phyloP scores from a whole-genome alignment of 2,113 vertebrate species.

The Bos taurus region DNA sequence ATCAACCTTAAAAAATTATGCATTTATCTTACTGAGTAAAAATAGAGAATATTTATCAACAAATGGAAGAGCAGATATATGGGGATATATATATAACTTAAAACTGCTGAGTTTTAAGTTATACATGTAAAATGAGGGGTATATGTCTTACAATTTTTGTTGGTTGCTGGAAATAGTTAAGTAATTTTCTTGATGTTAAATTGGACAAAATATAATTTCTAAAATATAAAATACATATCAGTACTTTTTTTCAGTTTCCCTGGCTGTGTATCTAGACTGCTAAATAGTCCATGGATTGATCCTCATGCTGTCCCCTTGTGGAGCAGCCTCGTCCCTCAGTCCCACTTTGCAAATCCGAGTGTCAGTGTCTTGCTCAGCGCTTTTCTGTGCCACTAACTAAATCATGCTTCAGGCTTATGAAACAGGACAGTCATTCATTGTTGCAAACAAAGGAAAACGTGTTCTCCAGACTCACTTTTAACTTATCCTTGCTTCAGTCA shows the following conservation, averaged over 20 bases:
- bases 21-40: neutral
- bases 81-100: neutral
- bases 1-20: neutral
- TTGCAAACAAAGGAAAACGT: neutral
- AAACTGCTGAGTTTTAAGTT: neutral
- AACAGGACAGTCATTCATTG: neutral
- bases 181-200: neutral
- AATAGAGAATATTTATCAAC: neutral
- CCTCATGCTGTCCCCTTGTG: neutral
- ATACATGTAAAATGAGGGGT: neutral
- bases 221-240: neutral
- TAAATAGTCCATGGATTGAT: neutral
- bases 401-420: neutral
- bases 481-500: neutral
- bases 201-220: neutral
- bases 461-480: neutral
- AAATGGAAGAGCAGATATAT: neutral
- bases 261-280: neutral
- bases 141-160: neutral
- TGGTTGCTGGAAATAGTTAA: neutral
- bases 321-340: too few species aligned
- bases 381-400: neutral
- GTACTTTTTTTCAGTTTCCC: neutral
- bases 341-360: too few species aligned
- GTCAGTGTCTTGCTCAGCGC: neutral